Percentiles rank a stretch among this genome's conserved stretches.
Conservation (phyloP, 2,797 vertebrate species). For the Brotula barbata region DNA sequence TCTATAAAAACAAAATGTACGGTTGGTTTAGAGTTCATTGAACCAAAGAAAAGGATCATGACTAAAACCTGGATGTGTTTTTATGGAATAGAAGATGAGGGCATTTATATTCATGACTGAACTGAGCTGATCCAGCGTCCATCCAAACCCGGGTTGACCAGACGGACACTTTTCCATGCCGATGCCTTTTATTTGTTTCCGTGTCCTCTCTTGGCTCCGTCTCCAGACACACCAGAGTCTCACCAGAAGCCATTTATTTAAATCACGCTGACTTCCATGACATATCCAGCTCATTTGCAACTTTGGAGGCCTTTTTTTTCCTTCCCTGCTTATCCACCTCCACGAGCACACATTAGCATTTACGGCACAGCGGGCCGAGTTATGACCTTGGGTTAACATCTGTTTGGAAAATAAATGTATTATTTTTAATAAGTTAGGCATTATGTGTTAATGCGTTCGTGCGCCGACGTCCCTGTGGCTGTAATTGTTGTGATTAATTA, state of each 20-base stretch:
- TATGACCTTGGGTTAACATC: slow-evolving; percentile 16
- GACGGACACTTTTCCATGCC: slow-evolving; percentile 17
- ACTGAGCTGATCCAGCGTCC: neutral
- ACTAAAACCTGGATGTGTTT: too few relatives aligned
- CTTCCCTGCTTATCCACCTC: slow-evolving; percentile 33
- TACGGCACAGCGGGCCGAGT: slow-evolving; percentile 32
- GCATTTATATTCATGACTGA: neutral
- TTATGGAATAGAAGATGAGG: slow-evolving; percentile 3
- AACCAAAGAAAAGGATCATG: too few relatives aligned
- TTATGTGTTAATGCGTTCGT: neutral
- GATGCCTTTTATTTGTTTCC: slow-evolving; percentile 36
- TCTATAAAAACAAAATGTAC: too few relatives aligned
- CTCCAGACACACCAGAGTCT: slow-evolving; percentile 34
- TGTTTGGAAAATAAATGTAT: slow-evolving; percentile 10
- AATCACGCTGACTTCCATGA: slow-evolving; percentile 59
- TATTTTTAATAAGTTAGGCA: neutral
- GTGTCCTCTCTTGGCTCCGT: slow-evolving; percentile 32
- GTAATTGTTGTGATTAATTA: too few relatives aligned
- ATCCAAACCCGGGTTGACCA: slow-evolving; percentile 25
- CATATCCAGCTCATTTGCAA: slow-evolving; percentile 58
- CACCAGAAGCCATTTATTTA: slow-evolving; percentile 53
- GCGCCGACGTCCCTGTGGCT: too few relatives aligned
- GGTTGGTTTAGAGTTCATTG: too few relatives aligned
- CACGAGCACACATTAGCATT: slow-evolving; percentile 56
- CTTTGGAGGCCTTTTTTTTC: slow-evolving; percentile 31